Percentiles rank a stretch among this genome's conserved stretches.
These are phyloP conservation scores for Pionites leucogaster DNA, from an alignment of 2,113 vertebrate species.

Conservation along the genomic window DNA sequence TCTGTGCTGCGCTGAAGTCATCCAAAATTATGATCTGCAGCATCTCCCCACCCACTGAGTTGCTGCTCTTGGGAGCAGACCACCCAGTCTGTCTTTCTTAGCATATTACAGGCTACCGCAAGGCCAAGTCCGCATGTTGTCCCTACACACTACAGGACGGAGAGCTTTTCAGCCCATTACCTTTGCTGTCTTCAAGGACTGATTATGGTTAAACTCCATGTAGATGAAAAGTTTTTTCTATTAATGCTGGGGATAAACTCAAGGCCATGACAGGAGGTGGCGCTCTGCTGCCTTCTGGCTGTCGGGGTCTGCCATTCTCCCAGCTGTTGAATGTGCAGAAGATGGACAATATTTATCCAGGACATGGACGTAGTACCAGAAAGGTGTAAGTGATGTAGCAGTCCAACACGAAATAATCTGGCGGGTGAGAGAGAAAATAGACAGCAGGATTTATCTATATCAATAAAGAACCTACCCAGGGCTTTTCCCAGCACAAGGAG, in stretches of 20 bases:
- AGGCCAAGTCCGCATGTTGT: background rate
- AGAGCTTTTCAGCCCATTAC: background rate
- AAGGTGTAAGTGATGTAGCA: background rate
- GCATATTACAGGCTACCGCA: background rate
- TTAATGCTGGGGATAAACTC: background rate
- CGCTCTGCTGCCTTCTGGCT: background rate
- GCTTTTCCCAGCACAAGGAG: background rate
- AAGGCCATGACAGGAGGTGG: background rate
- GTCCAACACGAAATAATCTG: background rate
- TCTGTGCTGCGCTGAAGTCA: background rate
- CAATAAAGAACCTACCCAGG: background rate
- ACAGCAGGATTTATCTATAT: background rate
- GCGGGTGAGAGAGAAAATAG: background rate
- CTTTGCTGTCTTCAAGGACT: background rate
- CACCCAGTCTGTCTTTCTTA: background rate
- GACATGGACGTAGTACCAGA: background rate
- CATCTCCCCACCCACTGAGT: background rate
- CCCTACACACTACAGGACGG: rapidly evolving
- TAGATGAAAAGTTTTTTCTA: background rate
- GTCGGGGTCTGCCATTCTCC: background rate
- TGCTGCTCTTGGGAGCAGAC: background rate
- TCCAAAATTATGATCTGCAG: conserved; percentile 25
- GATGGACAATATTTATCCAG: background rate
- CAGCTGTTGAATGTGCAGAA: background rate
- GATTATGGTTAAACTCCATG: background rate